Evolutionary conservation across 2,888 invertebrate genomes (phyloP).

Genomic region (Pollenia amentaria): DNA sequence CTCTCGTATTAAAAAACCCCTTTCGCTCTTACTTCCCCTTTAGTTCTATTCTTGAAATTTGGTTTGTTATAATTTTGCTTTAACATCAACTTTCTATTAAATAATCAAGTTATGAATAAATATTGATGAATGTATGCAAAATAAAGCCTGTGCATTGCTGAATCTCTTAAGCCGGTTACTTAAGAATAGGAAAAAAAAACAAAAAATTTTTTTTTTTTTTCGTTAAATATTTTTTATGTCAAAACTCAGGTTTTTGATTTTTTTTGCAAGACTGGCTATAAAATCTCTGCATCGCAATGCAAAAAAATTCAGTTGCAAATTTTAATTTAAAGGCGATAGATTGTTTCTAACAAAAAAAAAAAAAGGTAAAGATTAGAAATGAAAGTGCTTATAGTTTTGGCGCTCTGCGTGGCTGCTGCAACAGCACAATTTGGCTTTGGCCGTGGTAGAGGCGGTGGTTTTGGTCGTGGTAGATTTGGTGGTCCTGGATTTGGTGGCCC

Average conservation of each 20-base stretch:
- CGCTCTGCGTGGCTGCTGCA: conserved; percentile 77
- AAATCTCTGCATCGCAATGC: conserved; percentile 39
- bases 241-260: too few relatives aligned
- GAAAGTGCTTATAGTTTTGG: conserved; percentile 79
- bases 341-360: not conserved
- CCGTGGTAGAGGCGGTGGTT: conserved; percentile 33
- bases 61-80: too few relatives aligned
- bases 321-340: conserved; percentile 34
- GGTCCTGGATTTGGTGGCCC: conserved; percentile 14
- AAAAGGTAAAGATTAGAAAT: conserved; percentile 54
- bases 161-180: too few relatives aligned
- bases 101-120: too few relatives aligned
- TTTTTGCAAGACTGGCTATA: conserved; percentile 41
- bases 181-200: not conserved
- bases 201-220: not conserved
- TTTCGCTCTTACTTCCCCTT: too few relatives aligned
- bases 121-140: too few relatives aligned
- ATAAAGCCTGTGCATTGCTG: too few relatives aligned
- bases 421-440: conserved; percentile 70
- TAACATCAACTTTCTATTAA: too few relatives aligned
- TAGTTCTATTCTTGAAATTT: too few relatives aligned
- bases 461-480: conserved; percentile 16
- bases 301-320: conserved; percentile 45
- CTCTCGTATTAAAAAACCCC: too few relatives aligned
- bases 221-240: not conserved